Evolutionary conservation across 1,140 invertebrate species (phyloP), one percentile per base, ranked within the genome.

Genomic region (Aphidius ervi): DNA sequence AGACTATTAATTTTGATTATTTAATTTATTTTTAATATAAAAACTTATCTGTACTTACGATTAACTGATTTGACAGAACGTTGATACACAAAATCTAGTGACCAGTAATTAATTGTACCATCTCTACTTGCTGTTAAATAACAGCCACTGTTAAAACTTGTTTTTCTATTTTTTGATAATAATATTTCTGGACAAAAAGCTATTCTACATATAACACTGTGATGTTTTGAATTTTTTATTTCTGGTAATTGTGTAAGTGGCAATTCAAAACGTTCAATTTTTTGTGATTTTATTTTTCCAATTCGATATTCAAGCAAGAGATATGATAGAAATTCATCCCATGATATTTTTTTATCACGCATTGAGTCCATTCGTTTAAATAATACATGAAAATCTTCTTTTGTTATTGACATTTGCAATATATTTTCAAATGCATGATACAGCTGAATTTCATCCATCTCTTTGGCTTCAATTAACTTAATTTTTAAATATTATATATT

Each of bases 61-160:
- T 84, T 85, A 43, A 80, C 80, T 2, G 85, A 86, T 66, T 78
- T 79, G 0, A 82, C 83, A 31, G 77, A 83, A 48, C 83, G 75
- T 65, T 87, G 76, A 6, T 84, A 76, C 41, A 82, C 74, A 71
- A 89, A 82, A 68, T 88, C 83, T 16, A 87, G 68, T 0, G 85
- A 82, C 87, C 87, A 90, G 70, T 85, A 88, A 73, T 87, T 86
- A 63, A 89, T 81, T 59, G 80, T 75, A n/a, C 87, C 87, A 65
- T 89, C 87, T 63, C 82, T 81, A 61, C 86, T 88, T 2, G 82
- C 82, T 0, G 87, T 88, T 56, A 89, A 72, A 68, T 87, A 88
- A 65, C 77, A 82, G 9, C 87, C 87, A 62, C 83, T 82, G 46
- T 81, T 76, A 59, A 83, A 82, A 63, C 79, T 80, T 16, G 72